Evolutionary conservation across 30 jellyfish, hydroid and myxozoan species (phyloP), one percentile per base, ranked within the genome.

Genomic region (Cassiopea andromeda): DNA sequence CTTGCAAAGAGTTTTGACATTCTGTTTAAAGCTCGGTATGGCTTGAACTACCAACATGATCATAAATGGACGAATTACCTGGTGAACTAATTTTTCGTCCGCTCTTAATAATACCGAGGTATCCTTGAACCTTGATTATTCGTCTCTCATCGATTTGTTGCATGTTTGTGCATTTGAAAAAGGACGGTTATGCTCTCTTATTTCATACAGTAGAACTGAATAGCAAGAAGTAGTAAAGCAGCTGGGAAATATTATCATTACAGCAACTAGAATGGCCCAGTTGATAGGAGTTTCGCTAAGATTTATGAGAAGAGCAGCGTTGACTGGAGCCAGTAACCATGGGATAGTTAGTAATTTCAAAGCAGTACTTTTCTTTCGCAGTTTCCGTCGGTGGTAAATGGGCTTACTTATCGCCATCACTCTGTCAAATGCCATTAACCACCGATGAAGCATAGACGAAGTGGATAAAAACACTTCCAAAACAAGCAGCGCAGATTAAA

Each of bases 291-390:
- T 43, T 15, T 19, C 16, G 1, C 6, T 54, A 0, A 18, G 38
- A 6, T 3, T 18, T n/a, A 19, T 8, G 79, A 70, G 0, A 7
- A 64, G 73, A 9, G 15, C 43, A 8, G 79, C 50, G 54, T 70
- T 16, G 5, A 70, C 17, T 4, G 79, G 57, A 16, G 79, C 79
- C 79, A 70, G 79, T 15, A 70, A 54, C 79, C 79, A 70, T 70
- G 79, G 54, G 4, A 70, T 70, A 15, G 38, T 12, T 43, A 70
- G 16, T 54, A 70, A 7, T 70, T 70, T 70, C 79, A 70, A 8
- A 6, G 79, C 79, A 18, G 54, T 19, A 15, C 79, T 19, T 43
- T 70, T 70, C 50, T 54, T 19, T 16, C 54, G 7, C 3, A 70
- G 54, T 6, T 70, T n/a, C 9, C n/a, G 4, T 19, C 79, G 49